These are phyloP conservation scores for Hirtodrosophila confusa DNA, from an alignment of 2,888 invertebrate species.

Conservation along the genomic window DNA sequence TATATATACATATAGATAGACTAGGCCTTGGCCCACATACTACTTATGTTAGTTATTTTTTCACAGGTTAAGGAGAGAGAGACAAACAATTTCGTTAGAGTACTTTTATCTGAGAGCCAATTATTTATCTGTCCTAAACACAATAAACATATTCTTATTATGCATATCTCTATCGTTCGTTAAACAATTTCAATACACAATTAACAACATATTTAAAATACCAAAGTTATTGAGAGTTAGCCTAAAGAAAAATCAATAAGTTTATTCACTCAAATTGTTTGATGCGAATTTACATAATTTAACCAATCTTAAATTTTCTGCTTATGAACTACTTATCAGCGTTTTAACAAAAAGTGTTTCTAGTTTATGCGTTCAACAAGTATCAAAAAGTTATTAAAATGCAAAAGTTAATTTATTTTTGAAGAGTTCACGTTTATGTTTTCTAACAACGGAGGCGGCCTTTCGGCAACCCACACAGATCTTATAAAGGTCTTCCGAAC, in stretches of 20 bases:
- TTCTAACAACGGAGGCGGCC: conserved; percentile 34
- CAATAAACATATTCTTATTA: conserved; percentile 32
- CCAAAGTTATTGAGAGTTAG: conserved; percentile 72
- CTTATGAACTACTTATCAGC: conserved; percentile 28
- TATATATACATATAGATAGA: conserved; percentile 10
- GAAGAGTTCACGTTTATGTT: conserved; percentile 49
- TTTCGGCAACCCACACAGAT: conserved; percentile 5
- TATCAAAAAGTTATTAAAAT: conserved; percentile 53
- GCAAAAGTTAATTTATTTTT: conserved; percentile 51
- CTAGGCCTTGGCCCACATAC: conserved; percentile 51
- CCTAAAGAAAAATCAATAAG: conserved; percentile 54
- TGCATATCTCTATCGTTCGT: conserved; percentile 64
- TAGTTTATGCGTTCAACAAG: conserved; percentile 64
- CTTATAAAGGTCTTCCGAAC: conserved; percentile 2
- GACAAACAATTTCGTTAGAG: conserved; percentile 45
- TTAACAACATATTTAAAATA: conserved; percentile 29
- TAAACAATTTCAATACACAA: conserved; percentile 61
- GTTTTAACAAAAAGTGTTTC: conserved; percentile 59
- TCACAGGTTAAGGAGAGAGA: conserved; percentile 56
- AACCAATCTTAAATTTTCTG: conserved; percentile 45
- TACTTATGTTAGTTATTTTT: conserved; percentile 43
- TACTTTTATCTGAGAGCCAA: conserved; percentile 69
- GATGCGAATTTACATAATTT: conserved; percentile 59
- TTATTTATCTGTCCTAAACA: conserved; percentile 32
- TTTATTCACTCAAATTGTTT: conserved; percentile 69